Base-by-base conservation (phyloP, 2,797 vertebrate genomes). In the Acanthurus leucopareius region DNA sequence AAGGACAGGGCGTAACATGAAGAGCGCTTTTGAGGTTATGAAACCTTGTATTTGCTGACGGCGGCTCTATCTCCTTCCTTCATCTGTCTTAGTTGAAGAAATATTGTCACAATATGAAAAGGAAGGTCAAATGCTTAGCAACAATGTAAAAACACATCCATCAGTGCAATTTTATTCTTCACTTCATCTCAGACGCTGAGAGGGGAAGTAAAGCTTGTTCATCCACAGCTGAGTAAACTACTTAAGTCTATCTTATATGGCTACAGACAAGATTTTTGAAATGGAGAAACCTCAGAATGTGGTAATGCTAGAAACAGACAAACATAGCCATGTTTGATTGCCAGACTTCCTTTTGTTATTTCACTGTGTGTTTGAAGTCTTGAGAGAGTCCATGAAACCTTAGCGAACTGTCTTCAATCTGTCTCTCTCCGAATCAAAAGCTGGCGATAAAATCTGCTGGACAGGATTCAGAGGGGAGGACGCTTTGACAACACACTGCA, bases 171-270 rank as follows among this genome's bases (percentile, higher is more conserved):
- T 86, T 82, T 71, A 70, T 75, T 86, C 84, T 47, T 73, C 77
- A 40, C 52, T 81, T 85, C 88, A 88, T 89, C 80, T 81, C 77
- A 83, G 83, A 90, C 57, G 80, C 73, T 79, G 88, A 83, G 84
- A 89, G 70, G 78, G 89, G 89, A 93, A 93, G 89, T 77, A 42
- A 80, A 85, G 84, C 88, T 87, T 90, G 92, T 92, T 86, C 89
- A 83, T 88, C 89, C 87, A 73, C 94, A 95, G 93, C 94, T 95
- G 94, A 93, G 82, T 92, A 94, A 95, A 95, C 94, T 93, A 91
- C 77, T 93, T 92, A 93, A 94, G 90, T 94, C 93, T 52, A 85
- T 89, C 88, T 90, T 80, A 86, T 91, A 91, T 83, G 76, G 77
- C 86, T 73, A 83, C 85, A 89, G 88, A 90, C 87, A 87, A 77